A percentile compares a stretch with the other conserved stretches of the same genome.
Evolutionary conservation across 2,888 invertebrate species (phyloP).

Genomic region (Drosophila anceps): DNA sequence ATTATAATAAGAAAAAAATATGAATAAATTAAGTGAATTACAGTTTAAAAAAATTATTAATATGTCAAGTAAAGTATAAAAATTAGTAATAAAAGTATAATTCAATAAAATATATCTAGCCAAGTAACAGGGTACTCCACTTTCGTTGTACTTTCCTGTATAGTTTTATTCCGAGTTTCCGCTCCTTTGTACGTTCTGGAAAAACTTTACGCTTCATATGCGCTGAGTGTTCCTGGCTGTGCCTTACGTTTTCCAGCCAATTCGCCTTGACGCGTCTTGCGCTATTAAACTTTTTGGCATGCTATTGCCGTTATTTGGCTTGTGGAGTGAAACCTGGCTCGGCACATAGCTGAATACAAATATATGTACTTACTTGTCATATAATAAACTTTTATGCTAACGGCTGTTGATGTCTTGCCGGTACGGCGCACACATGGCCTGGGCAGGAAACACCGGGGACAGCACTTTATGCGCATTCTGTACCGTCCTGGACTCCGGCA

Average conservation of each 20-base stretch:
- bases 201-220: constrained; percentile 70
- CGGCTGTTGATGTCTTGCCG: constrained; percentile 70
- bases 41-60: no score
- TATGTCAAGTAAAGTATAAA: not conserved
- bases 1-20: no score
- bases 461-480: constrained; percentile 61
- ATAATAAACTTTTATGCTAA: constrained; percentile 79
- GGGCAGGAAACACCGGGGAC: constrained; percentile 35
- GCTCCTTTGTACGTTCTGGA: constrained; percentile 33
- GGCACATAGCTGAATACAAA: constrained; percentile 55
- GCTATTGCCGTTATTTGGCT: constrained; percentile 69
- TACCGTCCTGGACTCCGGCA: constrained; percentile 20
- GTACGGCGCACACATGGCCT: constrained; percentile 60
- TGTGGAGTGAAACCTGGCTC: constrained; percentile 27
- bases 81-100: not conserved
- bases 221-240: constrained; percentile 49
- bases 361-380: constrained; percentile 75
- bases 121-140: constrained; percentile 25
- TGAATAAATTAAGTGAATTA: no score
- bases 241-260: constrained; percentile 73
- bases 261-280: constrained; percentile 72
- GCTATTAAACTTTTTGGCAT: constrained; percentile 78
- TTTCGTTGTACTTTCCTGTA: constrained; percentile 24
- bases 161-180: constrained; percentile 35
- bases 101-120: not conserved